Conservation (phyloP, 2,888 invertebrate genomes). For the Diabrotica balteata region DNA sequence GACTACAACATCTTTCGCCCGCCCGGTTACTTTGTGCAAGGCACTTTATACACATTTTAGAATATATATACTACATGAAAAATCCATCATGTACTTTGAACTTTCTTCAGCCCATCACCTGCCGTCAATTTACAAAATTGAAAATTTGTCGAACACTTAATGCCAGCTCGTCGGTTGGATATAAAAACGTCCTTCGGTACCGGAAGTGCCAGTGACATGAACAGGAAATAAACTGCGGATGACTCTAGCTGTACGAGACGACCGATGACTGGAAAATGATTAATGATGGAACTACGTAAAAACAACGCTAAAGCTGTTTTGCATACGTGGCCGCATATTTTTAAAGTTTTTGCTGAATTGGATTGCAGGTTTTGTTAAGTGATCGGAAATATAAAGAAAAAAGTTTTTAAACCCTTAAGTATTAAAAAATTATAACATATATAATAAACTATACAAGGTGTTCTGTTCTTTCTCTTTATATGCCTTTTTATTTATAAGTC, state of each 20-base stretch:
- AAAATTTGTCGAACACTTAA: conserved; percentile 23
- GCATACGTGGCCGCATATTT: conserved; percentile 13
- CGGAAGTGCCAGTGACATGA: conserved; percentile 18
- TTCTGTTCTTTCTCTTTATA: too few species aligned
- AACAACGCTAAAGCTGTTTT: conserved; percentile 14
- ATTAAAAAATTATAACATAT: too few species aligned
- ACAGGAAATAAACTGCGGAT: conserved; percentile 15
- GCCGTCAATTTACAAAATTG: conserved; percentile 20
- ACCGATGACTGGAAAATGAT: conserved; percentile 19
- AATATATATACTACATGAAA: not conserved
- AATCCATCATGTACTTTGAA: conserved; percentile 7
- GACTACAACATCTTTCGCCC: too few species aligned
- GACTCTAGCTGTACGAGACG: conserved; percentile 5
- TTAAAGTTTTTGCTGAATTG: conserved; percentile 9
- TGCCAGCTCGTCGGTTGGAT: conserved; percentile 7
- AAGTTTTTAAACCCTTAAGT: too few species aligned
- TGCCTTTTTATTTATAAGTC: too few species aligned
- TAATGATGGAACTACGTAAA: conserved; percentile 10
- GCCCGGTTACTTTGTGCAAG: too few species aligned
- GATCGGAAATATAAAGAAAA: not conserved
- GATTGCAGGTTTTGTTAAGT: conserved; percentile 13
- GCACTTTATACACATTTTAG: too few species aligned
- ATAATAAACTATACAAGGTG: too few species aligned
- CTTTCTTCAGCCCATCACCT: conserved; percentile 4
- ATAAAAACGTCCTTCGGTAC: conserved; percentile 15